Evolutionary conservation across 2,113 vertebrate genomes (phyloP).

Genomic region (Limanda limanda): DNA sequence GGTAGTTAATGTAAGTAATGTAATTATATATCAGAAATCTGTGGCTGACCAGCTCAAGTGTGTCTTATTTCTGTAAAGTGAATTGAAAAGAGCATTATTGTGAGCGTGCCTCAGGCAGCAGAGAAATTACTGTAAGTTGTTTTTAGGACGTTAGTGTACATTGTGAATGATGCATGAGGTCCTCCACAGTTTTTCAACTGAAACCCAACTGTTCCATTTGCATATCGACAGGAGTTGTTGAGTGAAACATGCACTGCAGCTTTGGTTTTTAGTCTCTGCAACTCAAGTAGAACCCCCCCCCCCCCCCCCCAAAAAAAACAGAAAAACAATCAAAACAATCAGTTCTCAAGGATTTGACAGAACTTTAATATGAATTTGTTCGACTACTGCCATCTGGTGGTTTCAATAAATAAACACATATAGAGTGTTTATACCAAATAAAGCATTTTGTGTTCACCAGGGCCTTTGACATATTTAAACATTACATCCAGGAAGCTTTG

Average conservation of each 20-base stretch:
- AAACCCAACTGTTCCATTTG: conserved; percentile 1
- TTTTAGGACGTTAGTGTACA: too few species aligned
- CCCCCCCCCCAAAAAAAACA: not conserved
- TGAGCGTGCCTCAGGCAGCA: too few species aligned
- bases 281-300: conserved; percentile 1
- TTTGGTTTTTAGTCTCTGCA: not conserved
- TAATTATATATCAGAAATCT: too few species aligned
- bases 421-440: too few species aligned
- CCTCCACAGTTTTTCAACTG: too few species aligned
- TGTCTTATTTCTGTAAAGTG: too few species aligned
- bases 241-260: not conserved
- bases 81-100: too few species aligned
- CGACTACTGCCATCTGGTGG: conserved; percentile 56
- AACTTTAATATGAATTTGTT: conserved; percentile 12
- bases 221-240: not conserved
- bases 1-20: too few species aligned
- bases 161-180: too few species aligned
- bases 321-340: not conserved
- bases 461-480: fast-evolving
- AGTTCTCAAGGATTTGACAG: not conserved
- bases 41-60: too few species aligned
- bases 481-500: not conserved
- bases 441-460: not conserved
- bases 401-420: not conserved
- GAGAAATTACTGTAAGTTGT: too few species aligned